phyloP scores from a whole-genome alignment of 2,113 vertebrate species.

The Equus quagga region DNA sequence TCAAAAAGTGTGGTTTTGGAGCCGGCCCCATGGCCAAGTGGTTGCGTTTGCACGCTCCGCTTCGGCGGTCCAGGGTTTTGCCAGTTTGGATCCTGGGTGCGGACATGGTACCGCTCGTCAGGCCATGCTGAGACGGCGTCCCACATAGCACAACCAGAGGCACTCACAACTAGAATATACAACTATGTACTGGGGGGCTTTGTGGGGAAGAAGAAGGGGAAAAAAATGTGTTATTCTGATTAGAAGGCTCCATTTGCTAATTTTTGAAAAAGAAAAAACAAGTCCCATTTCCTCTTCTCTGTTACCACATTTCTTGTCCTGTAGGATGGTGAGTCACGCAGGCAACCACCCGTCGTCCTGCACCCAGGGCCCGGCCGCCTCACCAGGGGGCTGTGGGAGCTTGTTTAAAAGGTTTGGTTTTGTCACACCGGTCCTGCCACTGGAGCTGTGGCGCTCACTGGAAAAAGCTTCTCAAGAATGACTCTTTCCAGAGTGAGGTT shows the following conservation, averaged over 20 bases:
- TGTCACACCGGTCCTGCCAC: fast-evolving
- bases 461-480: not conserved
- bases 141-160: too few relatives aligned
- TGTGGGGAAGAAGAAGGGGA: too few relatives aligned
- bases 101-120: too few relatives aligned
- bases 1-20: not conserved
- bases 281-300: not conserved
- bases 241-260: conserved; percentile 35
- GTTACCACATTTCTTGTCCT: conserved; percentile 60
- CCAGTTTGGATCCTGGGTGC: too few relatives aligned
- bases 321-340: not conserved
- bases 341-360: not conserved
- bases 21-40: too few relatives aligned
- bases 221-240: conserved; percentile 21
- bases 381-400: not conserved
- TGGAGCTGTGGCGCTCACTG: not conserved
- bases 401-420: not conserved
- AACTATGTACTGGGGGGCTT: too few relatives aligned
- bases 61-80: too few relatives aligned
- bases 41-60: too few relatives aligned
- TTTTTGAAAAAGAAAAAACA: conserved; percentile 11
- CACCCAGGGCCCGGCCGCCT: not conserved
- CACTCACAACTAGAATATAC: too few relatives aligned
- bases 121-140: too few relatives aligned
- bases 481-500: not conserved